Base-by-base conservation (phyloP, 2,113 vertebrate species). In the Capra hircus region DNA sequence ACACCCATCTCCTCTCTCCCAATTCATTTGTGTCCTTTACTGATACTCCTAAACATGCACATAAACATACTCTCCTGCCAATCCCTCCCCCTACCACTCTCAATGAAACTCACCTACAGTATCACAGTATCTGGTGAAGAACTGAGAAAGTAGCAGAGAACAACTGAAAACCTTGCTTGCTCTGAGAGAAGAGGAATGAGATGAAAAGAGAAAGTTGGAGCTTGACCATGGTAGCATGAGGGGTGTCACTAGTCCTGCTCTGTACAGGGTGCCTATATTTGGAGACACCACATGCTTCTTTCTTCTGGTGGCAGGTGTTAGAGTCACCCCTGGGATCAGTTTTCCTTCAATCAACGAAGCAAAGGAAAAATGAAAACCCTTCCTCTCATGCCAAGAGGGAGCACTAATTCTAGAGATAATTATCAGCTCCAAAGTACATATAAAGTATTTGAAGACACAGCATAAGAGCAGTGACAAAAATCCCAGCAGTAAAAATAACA, bases 101-200 rank as follows among this genome's bases (percentile, higher is more conserved):
- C 21, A 62, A 36, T 53, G 30, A 53, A 91, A 97, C 95, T 97
- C 84, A 98, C 97, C 96, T 95, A 62, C 27, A 74, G 30, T n/a
- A 96, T 55, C 74, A 87, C 45, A 94, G 50, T 71, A 80, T 89
- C 62, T 82, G 60, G 14, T 91, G 43, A 95, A 67, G 17, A 21
- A 93, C 2, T 86, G 36, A 93, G 25, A 82, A 90, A 84, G 36
- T 67, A 12, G 12, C 59, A 94, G 52, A 91, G 67, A 81, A 93
- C n/a, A 88, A 13, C n/a, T 89, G 17, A 78, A 97, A 94, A 60
- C 10, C 36, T 81, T 67, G 57, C 25, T 91, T 87, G 23, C 84
- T 91, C 59, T 84, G 25, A 88, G 45, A 91, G n/a, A 93, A 62
- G 30, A 92, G 19, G 4, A 64, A 83, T n/a, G 45, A 64, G 27